Conservation (phyloP, 2,797 vertebrate species). For the Anisognathus igniventris region DNA sequence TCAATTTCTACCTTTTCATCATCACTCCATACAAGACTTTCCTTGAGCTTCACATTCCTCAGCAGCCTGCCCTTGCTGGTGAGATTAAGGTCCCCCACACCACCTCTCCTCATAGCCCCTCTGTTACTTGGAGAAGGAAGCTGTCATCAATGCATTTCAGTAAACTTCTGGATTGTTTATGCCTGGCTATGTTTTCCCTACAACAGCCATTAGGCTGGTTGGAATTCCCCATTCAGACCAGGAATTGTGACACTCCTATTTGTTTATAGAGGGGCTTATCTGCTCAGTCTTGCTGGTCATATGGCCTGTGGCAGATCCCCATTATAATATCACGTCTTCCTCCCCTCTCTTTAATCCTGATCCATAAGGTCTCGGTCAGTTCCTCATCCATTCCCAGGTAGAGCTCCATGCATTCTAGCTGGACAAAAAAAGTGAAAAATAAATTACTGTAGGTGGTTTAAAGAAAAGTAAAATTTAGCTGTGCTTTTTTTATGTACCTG, state of each 20-base stretch:
- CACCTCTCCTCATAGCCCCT: not conserved
- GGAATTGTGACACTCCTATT: fast-evolving
- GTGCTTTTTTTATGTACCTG: not conserved
- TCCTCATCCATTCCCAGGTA: not conserved
- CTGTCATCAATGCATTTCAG: not conserved
- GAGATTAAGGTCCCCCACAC: not conserved
- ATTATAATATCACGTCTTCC: not conserved
- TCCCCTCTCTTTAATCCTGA: not conserved
- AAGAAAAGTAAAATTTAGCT: not conserved
- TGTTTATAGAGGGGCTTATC: not conserved
- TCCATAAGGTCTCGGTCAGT: not conserved
- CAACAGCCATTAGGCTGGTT: not conserved
- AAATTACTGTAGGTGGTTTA: not conserved
- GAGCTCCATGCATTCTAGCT: not conserved
- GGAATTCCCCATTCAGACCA: not conserved
- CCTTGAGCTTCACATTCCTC: not conserved
- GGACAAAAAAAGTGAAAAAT: not conserved
- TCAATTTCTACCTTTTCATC: not conserved
- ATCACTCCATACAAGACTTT: not conserved
- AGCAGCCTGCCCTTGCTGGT: not conserved
- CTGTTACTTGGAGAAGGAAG: not conserved
- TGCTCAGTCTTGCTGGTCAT: not conserved
- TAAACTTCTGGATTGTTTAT: not conserved
- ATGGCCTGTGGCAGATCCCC: not conserved
- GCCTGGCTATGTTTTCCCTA: not conserved